These are phyloP conservation scores for Neuroterus valhalla DNA, from an alignment of 1,140 invertebrate genomes.

Conservation along the genomic window DNA sequence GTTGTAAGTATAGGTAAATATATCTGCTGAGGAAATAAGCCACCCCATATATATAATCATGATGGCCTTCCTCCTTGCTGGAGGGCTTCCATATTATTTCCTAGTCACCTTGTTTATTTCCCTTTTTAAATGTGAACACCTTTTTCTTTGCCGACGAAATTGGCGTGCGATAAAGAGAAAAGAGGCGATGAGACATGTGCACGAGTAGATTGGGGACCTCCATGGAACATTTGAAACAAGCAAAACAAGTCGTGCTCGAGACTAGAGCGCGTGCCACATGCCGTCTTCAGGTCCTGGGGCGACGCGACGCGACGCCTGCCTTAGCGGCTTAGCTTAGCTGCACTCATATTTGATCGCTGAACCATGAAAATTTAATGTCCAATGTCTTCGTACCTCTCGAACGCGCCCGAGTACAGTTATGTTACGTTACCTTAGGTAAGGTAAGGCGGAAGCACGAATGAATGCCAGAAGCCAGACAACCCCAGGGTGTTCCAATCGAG, in stretches of 20 bases:
- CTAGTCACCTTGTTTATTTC: slow-evolving; percentile 8
- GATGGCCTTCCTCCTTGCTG: slow-evolving; percentile 38
- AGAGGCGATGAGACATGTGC: slow-evolving; percentile 11
- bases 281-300: slow-evolving; percentile 5
- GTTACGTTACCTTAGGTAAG: too few relatives aligned
- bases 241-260: neutral
- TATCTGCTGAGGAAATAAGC: neutral
- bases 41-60: neutral
- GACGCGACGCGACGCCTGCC: slow-evolving; percentile 34
- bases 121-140: slow-evolving; percentile 1
- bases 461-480: slow-evolving; percentile 11
- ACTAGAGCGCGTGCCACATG: slow-evolving; percentile 53
- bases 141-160: slow-evolving; percentile 1
- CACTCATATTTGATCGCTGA: slow-evolving; percentile 41
- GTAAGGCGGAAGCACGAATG: slow-evolving; percentile 16
- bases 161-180: slow-evolving; percentile 13
- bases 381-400: slow-evolving; percentile 12
- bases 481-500: slow-evolving; percentile 12
- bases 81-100: slow-evolving; percentile 44
- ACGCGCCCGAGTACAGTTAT: neutral
- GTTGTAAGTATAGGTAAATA: neutral
- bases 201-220: slow-evolving; percentile 50
- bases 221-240: slow-evolving; percentile 21
- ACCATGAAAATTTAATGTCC: slow-evolving; percentile 60
- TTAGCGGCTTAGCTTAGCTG: too few relatives aligned